Base-by-base conservation (phyloP, 2,797 vertebrate genomes). In the Oreochromis mossambicus region DNA sequence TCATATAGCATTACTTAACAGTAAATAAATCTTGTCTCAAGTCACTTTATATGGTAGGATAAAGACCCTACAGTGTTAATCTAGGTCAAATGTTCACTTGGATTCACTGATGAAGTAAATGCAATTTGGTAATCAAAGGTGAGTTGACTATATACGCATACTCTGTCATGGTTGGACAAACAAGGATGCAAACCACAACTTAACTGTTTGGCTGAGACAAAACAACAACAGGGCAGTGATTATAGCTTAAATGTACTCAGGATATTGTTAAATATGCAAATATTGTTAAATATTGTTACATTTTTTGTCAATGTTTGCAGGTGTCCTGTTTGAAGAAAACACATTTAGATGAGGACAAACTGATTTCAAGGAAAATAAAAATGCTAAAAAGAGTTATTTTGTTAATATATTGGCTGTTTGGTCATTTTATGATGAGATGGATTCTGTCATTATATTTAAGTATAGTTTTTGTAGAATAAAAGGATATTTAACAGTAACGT, bases 381-480 rank as follows among this genome's bases (percentile, higher is more conserved):
- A 0, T 29, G 24, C 24, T 15, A 56, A 56, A 8, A 56, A 29
- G 24, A 15, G 54, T 56, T 56, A 56, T 0, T 0, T 8, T 56
- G 13, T 56, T 56, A 24, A 56, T 29, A 56, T 29, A 29, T 56
- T 29, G 24, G 54, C 54, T 8, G 54, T 56, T 5, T 56, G 13
- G 11, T 54, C 24, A 26, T 55, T 55, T 55, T 55, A 55, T 26
- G 2, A 26, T 55, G 54, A 55, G 24, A 14, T 55, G 24, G 54
- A 55, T 55, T 26, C 24, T 14, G 13, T 55, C 7, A 55, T 55
- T 26, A 55, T 8, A 55, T 55, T 55, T 55, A 26, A 55, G 2
- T 55, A 26, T 55, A 26, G 54, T 26, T 55, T 55, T 26, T 55
- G 7, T 26, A 26, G 3, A 26, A 0, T 26, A 55, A 55, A 2